A percentile compares a stretch with the other conserved stretches of the same genome.
phyloP scores from a whole-genome alignment of 1,140 invertebrate genomes.

The Drosophila persimilis region DNA sequence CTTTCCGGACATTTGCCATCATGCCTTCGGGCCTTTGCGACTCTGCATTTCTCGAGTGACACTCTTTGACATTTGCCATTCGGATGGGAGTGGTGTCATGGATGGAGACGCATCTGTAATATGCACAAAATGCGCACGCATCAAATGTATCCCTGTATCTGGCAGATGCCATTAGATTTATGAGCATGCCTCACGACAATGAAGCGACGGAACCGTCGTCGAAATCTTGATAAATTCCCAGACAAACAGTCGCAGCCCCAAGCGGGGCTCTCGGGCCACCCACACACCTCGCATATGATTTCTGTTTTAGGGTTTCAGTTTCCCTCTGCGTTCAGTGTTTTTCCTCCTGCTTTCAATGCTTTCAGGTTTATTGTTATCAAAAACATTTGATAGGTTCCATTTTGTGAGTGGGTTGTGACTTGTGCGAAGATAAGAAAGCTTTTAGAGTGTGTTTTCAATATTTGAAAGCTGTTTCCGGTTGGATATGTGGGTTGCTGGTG shows the following conservation, averaged over 20 bases:
- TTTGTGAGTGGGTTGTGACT: not conserved
- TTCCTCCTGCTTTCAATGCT: too few species aligned
- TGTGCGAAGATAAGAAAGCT: not conserved
- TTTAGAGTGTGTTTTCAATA: too few species aligned
- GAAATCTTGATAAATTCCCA: conserved; percentile 43
- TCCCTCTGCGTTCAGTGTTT: too few species aligned
- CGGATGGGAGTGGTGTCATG: not conserved
- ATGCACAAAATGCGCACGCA: conserved; percentile 32
- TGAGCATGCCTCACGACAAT: conserved; percentile 33
- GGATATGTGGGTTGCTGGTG: too few species aligned
- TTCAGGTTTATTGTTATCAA: conserved; percentile 26
- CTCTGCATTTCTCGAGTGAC: conserved; percentile 32
- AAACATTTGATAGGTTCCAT: not conserved
- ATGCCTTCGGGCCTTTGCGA: not conserved
- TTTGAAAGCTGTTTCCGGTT: too few species aligned
- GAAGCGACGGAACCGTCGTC: conserved; percentile 23
- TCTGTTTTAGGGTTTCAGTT: conserved; percentile 1
- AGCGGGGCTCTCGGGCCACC: not conserved
- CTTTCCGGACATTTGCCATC: conserved; percentile 36
- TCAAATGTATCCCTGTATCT: conserved; percentile 22
- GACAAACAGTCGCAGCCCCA: conserved; percentile 25
- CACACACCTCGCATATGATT: conserved; percentile 17
- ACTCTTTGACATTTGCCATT: conserved; percentile 30
- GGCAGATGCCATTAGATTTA: conserved; percentile 41
- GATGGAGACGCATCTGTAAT: conserved; percentile 37